These are phyloP conservation scores for Amorpha juglandis DNA, from an alignment of 2,888 invertebrate species.

Conservation along the genomic window DNA sequence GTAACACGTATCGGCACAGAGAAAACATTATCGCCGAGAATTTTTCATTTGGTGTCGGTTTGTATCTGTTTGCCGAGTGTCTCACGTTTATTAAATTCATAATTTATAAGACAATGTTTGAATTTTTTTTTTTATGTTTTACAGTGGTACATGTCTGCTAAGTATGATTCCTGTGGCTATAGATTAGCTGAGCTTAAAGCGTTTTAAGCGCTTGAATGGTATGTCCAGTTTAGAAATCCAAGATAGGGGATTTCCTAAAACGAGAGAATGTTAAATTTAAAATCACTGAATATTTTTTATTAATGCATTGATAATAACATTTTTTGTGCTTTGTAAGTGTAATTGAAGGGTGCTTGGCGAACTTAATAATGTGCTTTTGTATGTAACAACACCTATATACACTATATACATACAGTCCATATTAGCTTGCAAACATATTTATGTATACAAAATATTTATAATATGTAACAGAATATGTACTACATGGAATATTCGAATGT, in stretches of 20 bases:
- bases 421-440: slow-evolving; percentile 25
- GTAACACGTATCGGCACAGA: too few relatives aligned
- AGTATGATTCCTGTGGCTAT: background rate
- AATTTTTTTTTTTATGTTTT: too few relatives aligned
- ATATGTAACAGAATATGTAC: background rate
- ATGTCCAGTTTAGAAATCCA: too few relatives aligned
- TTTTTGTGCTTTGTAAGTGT: slow-evolving; percentile 14
- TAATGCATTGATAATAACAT: background rate
- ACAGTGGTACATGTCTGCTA: background rate
- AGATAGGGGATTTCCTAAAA: background rate
- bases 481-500: background rate
- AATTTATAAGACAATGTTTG: too few relatives aligned
- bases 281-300: background rate
- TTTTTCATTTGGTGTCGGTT: too few relatives aligned
- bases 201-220: background rate
- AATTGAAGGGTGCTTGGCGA: slow-evolving; percentile 22
- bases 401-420: slow-evolving; percentile 9
- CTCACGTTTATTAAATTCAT: too few relatives aligned
- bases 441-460: slow-evolving; percentile 12
- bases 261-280: background rate
- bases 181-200: background rate
- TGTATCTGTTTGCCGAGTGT: too few relatives aligned
- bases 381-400: background rate
- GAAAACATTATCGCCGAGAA: too few relatives aligned
- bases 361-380: slow-evolving; percentile 12